phyloP scores from a whole-genome alignment of 2,888 invertebrate genomes.

The Drosophila kuntzei region DNA sequence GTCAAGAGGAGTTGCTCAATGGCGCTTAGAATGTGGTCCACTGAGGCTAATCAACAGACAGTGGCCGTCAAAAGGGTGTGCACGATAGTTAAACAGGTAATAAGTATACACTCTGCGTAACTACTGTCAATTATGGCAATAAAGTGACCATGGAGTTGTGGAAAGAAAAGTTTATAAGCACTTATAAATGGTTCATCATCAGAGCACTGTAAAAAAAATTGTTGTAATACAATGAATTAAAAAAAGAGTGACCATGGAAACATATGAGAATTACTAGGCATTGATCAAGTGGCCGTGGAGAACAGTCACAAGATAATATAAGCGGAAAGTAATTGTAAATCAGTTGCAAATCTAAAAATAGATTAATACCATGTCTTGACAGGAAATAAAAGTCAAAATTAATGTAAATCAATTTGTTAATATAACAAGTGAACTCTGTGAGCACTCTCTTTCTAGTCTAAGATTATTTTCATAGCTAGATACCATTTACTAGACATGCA shows the following conservation, averaged over 20 bases:
- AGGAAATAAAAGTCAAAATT: too few relatives aligned
- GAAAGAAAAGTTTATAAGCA: background rate
- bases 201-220: background rate
- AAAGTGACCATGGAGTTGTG: conserved; percentile 15
- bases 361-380: too few relatives aligned
- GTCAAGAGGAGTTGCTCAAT: conserved; percentile 30
- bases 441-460: too few relatives aligned
- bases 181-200: conserved; percentile 5
- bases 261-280: background rate
- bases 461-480: too few relatives aligned
- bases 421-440: too few relatives aligned
- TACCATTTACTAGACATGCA: too few relatives aligned
- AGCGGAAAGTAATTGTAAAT: conserved; percentile 3
- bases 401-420: background rate
- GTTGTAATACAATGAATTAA: background rate
- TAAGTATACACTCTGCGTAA: conserved; percentile 2
- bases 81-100: background rate
- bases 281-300: background rate
- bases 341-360: too few relatives aligned
- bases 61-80: conserved; percentile 13
- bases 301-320: background rate
- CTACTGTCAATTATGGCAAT: conserved; percentile 1
- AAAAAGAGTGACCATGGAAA: background rate
- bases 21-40: conserved; percentile 40
- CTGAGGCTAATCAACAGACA: conserved; percentile 2